phyloP scores from a whole-genome alignment of 2,113 vertebrate species.

The Grammomys dolichurus region DNA sequence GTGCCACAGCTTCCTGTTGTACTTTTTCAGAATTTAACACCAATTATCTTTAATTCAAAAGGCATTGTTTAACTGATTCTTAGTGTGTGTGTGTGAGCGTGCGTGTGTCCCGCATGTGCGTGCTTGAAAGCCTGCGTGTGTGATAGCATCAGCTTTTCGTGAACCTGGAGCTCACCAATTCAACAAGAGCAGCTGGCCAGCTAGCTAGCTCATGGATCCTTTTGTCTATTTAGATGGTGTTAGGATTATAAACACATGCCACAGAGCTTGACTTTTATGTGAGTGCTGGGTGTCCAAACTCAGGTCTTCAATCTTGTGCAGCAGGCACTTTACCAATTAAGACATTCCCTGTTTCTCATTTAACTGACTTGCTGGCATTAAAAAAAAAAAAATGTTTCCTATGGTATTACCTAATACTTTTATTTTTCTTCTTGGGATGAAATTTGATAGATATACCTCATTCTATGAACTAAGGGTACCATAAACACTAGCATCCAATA shows the following conservation, averaged over 20 bases:
- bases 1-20: background rate
- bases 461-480: slow-evolving; percentile 13
- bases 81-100: background rate
- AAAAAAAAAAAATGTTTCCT: background rate
- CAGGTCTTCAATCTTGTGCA: background rate
- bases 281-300: background rate
- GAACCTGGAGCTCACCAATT: background rate
- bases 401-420: background rate
- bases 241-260: background rate
- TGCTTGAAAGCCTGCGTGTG: background rate
- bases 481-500: background rate
- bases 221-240: background rate
- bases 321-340: background rate
- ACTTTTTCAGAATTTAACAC: slow-evolving; percentile 33
- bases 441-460: background rate
- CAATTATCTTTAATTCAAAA: slow-evolving; percentile 18
- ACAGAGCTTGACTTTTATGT: background rate
- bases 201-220: background rate
- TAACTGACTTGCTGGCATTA: background rate
- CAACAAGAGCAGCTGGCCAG: background rate
- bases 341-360: background rate
- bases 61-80: background rate
- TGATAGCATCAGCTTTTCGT: too few species aligned
- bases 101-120: background rate
- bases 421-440: slow-evolving; percentile 64